phyloP scores from a whole-genome alignment of 2,113 vertebrate genomes.

The Phalacrocorax aristotelis region DNA sequence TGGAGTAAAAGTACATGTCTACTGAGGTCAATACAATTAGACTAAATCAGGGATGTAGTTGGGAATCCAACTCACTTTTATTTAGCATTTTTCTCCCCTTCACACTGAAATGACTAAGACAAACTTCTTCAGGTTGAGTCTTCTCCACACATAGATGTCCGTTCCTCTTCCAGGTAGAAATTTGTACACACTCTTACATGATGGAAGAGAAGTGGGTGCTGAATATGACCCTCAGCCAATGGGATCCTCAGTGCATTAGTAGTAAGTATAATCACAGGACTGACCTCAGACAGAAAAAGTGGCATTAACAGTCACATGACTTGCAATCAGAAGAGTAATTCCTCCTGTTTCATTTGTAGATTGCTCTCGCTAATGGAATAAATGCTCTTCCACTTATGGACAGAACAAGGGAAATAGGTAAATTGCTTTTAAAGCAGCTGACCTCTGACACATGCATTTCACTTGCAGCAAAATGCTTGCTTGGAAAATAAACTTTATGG shows the following conservation, averaged over 20 bases:
- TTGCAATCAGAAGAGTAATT: neutral
- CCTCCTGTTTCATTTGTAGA: neutral
- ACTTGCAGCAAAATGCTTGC: neutral
- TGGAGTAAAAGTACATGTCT: neutral
- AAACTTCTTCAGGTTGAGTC: neutral
- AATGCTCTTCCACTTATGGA: neutral
- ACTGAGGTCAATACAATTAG: neutral
- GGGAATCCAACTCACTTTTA: neutral
- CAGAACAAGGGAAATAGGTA: conserved; percentile 23
- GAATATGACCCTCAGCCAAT: neutral
- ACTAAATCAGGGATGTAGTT: neutral
- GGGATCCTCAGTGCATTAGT: neutral
- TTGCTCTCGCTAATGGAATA: neutral
- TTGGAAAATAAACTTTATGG: neutral
- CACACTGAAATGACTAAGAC: neutral
- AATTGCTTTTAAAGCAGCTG: conserved; percentile 2
- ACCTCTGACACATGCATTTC: neutral
- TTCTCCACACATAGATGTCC: neutral
- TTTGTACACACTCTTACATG: neutral
- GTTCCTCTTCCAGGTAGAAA: neutral
- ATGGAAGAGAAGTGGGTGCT: neutral
- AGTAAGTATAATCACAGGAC: neutral
- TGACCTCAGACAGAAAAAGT: neutral
- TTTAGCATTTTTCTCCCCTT: neutral
- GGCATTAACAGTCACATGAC: neutral